phyloP scores from a whole-genome alignment of 2,113 vertebrate genomes.

The Clarias magur region DNA sequence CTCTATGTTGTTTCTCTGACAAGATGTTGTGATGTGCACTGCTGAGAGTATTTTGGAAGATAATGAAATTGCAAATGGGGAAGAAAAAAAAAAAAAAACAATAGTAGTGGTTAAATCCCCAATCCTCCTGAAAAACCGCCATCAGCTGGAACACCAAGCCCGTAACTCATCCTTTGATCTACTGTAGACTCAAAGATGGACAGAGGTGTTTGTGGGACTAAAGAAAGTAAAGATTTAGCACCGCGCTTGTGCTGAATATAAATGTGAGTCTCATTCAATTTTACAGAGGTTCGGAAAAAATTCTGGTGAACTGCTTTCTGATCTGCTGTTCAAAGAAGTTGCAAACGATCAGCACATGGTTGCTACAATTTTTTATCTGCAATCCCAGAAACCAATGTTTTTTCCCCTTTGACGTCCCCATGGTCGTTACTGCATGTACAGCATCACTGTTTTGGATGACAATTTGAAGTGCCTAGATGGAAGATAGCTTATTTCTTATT shows the following conservation, averaged over 20 bases:
- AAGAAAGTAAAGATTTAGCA: neutral
- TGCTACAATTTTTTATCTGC: neutral
- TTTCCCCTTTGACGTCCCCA: neutral
- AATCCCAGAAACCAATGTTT: neutral
- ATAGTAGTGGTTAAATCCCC: neutral
- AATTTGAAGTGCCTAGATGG: neutral
- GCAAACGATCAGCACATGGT: neutral
- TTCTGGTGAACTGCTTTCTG: neutral
- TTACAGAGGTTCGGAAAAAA: neutral
- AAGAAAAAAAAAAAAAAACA: too few relatives aligned
- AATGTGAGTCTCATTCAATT: neutral
- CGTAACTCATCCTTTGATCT: neutral
- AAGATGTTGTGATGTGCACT: neutral
- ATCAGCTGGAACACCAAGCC: neutral
- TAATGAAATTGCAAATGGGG: constrained; percentile 1
- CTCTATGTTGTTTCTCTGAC: neutral
- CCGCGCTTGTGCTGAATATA: neutral
- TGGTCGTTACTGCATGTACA: too few relatives aligned
- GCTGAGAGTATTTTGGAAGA: neutral
- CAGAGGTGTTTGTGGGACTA: neutral
- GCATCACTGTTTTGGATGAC: neutral
- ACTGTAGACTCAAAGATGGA: neutral
- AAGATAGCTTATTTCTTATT: neutral
- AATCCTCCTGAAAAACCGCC: neutral
- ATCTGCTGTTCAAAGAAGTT: neutral